Percentiles rank a stretch among this genome's conserved stretches.
Conservation (phyloP, 2,888 invertebrate genomes). For the Drosophila multiciliata region DNA sequence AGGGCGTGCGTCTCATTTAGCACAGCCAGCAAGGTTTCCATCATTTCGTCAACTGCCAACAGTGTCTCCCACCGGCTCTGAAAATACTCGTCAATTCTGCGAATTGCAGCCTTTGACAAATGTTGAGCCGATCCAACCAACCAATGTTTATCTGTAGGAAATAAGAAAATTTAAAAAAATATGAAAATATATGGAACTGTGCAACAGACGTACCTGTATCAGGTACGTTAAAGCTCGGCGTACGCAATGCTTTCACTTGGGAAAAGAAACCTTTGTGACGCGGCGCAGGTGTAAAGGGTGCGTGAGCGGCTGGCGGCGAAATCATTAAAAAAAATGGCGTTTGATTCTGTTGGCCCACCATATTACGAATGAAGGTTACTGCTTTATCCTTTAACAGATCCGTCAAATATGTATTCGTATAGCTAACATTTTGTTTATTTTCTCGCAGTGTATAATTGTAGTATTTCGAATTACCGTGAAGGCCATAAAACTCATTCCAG, state of each 20-base stretch:
- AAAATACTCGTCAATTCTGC: conserved; percentile 89
- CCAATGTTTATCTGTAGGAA: conserved; percentile 92
- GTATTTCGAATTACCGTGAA: conserved; percentile 96
- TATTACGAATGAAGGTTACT: conserved; percentile 58
- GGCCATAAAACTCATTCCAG: conserved; percentile 94
- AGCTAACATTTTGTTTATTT: conserved; percentile 90
- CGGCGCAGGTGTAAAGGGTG: conserved; percentile 93
- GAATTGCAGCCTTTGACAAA: conserved; percentile 87
- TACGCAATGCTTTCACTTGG: conserved; percentile 87
- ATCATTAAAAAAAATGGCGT: conserved; percentile 91
- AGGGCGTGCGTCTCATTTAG: conserved; percentile 87
- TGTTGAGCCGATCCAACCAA: conserved; percentile 88
- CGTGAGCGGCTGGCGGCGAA: conserved; percentile 95
- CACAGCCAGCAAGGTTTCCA: conserved; percentile 87
- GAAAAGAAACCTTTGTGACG: conserved; percentile 88
- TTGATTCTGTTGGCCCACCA: conserved; percentile 3
- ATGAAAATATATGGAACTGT: background rate
- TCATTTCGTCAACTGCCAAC: conserved; percentile 94
- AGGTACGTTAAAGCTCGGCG: conserved; percentile 89
- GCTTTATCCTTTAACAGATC: conserved; percentile 88
- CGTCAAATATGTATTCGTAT: conserved; percentile 91
- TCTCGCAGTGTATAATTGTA: conserved; percentile 95
- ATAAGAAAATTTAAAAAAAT: conserved; percentile 29
- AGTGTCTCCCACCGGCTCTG: conserved; percentile 92
- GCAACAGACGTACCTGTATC: conserved; percentile 61